A percentile compares a stretch with the other conserved stretches of the same genome.
phyloP scores from a whole-genome alignment of 2,888 invertebrate genomes.

The Bedellia somnulentella region DNA sequence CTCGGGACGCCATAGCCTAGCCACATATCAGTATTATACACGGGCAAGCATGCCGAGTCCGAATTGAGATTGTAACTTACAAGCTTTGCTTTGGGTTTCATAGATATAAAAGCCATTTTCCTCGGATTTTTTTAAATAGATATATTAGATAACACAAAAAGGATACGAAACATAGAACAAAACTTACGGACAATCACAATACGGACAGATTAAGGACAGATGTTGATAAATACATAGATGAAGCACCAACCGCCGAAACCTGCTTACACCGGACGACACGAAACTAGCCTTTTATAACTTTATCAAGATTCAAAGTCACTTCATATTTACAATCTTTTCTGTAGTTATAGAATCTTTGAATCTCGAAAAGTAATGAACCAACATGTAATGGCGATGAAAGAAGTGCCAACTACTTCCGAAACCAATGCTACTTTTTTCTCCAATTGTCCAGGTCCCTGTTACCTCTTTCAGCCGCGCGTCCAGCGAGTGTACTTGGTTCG shows the following conservation, averaged over 20 bases:
- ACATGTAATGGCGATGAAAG: slow-evolving; percentile 38
- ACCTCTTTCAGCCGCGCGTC: slow-evolving; percentile 93
- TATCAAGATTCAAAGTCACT: slow-evolving; percentile 9
- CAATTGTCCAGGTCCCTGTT: slow-evolving; percentile 37
- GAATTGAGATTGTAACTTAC: neutral
- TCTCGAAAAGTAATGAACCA: slow-evolving; percentile 16
- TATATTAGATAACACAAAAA: neutral
- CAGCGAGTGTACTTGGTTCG: slow-evolving; percentile 87
- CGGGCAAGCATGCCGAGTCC: slow-evolving; percentile 20
- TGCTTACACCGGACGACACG: slow-evolving; percentile 34
- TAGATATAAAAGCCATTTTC: neutral
- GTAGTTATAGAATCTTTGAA: slow-evolving; percentile 6
- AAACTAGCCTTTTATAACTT: slow-evolving; percentile 19
- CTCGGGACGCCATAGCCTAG: slow-evolving; percentile 72
- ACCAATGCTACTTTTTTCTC: slow-evolving; percentile 36
- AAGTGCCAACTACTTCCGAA: slow-evolving; percentile 43
- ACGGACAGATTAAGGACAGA: slow-evolving; percentile 34
- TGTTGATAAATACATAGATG: too few species aligned
- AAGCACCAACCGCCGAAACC: slow-evolving; percentile 55
- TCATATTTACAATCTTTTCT: too few species aligned
- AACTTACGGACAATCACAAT: slow-evolving; percentile 43
- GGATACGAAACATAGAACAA: slow-evolving; percentile 5
- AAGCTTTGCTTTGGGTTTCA: neutral
- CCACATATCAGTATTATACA: slow-evolving; percentile 54
- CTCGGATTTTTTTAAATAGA: neutral